phyloP scores from a whole-genome alignment of 2,113 vertebrate species.

The Pomatostomus ruficeps region DNA sequence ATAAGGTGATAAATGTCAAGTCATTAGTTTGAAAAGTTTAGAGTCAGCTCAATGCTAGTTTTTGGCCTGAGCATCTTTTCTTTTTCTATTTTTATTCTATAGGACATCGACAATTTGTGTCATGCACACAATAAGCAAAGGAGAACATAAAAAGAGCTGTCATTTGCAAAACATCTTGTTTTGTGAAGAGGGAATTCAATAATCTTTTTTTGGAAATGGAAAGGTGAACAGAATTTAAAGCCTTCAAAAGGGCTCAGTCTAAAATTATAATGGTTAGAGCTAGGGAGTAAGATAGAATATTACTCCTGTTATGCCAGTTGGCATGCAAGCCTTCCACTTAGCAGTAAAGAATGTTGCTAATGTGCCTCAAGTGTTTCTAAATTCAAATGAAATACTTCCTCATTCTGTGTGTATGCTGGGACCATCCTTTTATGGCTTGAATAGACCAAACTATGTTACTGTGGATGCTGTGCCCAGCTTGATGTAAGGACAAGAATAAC shows the following conservation, averaged over 20 bases:
- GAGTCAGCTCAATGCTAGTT: background rate
- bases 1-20: background rate
- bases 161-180: constrained; percentile 3
- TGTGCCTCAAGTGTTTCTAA: constrained; percentile 36
- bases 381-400: constrained; percentile 47
- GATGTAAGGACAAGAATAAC: background rate
- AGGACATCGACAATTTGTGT: background rate
- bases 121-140: background rate
- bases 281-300: background rate
- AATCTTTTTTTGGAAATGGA: background rate
- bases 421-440: background rate
- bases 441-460: background rate
- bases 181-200: background rate
- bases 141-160: background rate
- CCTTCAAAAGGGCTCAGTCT: background rate
- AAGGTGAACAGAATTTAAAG: constrained; percentile 19
- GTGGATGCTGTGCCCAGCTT: background rate
- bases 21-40: background rate
- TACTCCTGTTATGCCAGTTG: constrained; percentile 6
- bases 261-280: background rate
- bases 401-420: background rate
- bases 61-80: background rate
- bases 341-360: background rate
- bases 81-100: background rate
- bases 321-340: background rate